phyloP scores from a whole-genome alignment of 1,140 invertebrate species.

The Drosophila baimaii region DNA sequence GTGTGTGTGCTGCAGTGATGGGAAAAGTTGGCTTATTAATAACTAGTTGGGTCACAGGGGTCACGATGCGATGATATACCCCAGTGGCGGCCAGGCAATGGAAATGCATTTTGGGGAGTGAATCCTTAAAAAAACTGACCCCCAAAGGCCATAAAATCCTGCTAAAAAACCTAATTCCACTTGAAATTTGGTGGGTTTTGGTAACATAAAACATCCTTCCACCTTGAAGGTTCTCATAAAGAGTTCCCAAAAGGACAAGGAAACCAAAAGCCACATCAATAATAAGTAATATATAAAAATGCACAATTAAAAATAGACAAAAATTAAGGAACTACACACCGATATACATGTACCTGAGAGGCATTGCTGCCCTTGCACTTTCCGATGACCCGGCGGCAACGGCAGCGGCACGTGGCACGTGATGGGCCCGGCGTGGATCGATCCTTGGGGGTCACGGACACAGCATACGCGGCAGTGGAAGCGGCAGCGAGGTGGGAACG shows the following conservation, averaged over 20 bases:
- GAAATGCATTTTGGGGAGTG: neutral
- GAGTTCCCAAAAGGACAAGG: neutral
- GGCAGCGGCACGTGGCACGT: constrained; percentile 47
- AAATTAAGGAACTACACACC: neutral
- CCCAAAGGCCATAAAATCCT: neutral
- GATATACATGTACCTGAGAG: neutral
- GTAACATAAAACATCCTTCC: too few relatives aligned
- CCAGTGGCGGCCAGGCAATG: constrained; percentile 5
- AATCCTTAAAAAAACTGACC: too few relatives aligned
- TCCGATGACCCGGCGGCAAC: neutral
- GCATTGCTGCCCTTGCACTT: constrained; percentile 24
- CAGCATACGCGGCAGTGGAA: constrained; percentile 5
- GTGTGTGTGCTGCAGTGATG: constrained; percentile 16
- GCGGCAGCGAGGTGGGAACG: constrained; percentile 16
- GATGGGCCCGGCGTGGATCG: constrained; percentile 49
- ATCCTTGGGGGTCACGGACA: constrained; percentile 72
- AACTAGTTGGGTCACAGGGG: constrained; percentile 24
- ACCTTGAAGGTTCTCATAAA: too few relatives aligned
- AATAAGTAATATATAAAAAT: neutral
- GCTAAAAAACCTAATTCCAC: neutral
- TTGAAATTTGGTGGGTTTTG: neutral
- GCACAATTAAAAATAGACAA: neutral
- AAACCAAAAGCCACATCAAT: neutral
- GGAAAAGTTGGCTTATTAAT: constrained; percentile 17
- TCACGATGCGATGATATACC: constrained; percentile 12